phyloP scores from a whole-genome alignment of 2,888 invertebrate genomes.

The Poecilobothrus nobilitatus region DNA sequence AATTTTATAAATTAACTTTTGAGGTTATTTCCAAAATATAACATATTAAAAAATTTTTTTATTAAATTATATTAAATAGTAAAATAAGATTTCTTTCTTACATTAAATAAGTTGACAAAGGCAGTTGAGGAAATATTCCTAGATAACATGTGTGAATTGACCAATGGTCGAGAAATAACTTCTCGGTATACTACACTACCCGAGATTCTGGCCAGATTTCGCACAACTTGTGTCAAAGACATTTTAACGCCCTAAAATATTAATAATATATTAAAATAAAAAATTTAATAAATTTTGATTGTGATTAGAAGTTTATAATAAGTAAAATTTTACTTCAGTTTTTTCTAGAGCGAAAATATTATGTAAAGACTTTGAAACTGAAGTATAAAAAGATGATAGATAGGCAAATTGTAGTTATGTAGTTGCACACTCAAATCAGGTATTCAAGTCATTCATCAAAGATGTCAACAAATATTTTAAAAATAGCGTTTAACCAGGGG shows the following conservation, averaged over 20 bases:
- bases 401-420: too few relatives aligned
- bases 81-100: neutral
- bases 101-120: neutral
- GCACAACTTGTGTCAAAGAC: neutral
- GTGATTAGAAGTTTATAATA: too few relatives aligned
- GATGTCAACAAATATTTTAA: too few relatives aligned
- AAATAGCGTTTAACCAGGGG: too few relatives aligned
- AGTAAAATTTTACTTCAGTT: neutral
- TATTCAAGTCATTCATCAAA: too few relatives aligned
- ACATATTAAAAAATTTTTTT: too few relatives aligned
- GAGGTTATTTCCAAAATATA: neutral
- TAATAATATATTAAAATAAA: neutral
- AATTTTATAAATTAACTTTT: neutral
- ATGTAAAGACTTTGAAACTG: neutral
- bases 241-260: neutral
- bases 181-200: neutral
- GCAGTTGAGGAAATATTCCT: neutral
- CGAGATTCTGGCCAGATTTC: neutral
- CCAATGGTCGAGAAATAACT: neutral
- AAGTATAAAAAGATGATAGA: too few relatives aligned
- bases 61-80: too few relatives aligned
- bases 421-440: too few relatives aligned
- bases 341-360: neutral
- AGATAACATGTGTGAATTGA: neutral
- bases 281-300: neutral